Evolutionary conservation across 2,888 invertebrate species (phyloP), one percentile per base, ranked within the genome.

Genomic region (Aphelenchoides bicaudatus): DNA sequence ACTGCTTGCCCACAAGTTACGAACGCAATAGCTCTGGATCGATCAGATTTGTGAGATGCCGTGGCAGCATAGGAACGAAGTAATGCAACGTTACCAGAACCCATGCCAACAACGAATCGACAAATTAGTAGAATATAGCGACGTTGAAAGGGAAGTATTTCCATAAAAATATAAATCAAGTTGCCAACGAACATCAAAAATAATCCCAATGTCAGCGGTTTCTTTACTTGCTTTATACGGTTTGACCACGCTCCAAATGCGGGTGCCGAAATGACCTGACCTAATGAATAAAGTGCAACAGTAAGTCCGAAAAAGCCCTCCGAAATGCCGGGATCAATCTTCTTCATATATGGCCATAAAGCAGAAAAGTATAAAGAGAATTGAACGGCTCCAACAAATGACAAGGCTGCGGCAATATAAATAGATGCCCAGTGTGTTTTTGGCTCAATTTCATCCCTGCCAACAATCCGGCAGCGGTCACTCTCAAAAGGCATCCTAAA

Each of bases 11-110:
- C 68, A n/a, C 80, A 80, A 37, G 80, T 79, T 60, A 80, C 71
- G 53, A 78, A 78, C 0, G 81, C 79, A 72, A 81, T 80, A 2
- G 79, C 76, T n/a, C 72, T 58, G 5, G 80, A 80, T 6, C 81
- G 65, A 56, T 81, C 81, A 25, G 67, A 62, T 1, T 75, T 37
- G 0, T 74, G 78, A 16, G 79, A 79, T 0, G 80, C 80, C 1
- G 75, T 73, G 3, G 81, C 72, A 2, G 80, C 72, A 58, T 80
- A 82, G 0, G 80, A 75, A 46, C 80, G 61, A 1, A 81, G 78
- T 0, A 81, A 74, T 1, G 80, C 79, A 3, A 79, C 77, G 59
- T 80, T 79, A 23, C 79, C 81, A 62, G 77, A 65, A 6, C 62
- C 62, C 57, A 62, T 39, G 2, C 62, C 62, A 31, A 37, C 39